Evolutionary conservation across 2,797 vertebrate species (phyloP), one percentile per base, ranked within the genome.

Genomic region (Gadopsis marmoratus): DNA sequence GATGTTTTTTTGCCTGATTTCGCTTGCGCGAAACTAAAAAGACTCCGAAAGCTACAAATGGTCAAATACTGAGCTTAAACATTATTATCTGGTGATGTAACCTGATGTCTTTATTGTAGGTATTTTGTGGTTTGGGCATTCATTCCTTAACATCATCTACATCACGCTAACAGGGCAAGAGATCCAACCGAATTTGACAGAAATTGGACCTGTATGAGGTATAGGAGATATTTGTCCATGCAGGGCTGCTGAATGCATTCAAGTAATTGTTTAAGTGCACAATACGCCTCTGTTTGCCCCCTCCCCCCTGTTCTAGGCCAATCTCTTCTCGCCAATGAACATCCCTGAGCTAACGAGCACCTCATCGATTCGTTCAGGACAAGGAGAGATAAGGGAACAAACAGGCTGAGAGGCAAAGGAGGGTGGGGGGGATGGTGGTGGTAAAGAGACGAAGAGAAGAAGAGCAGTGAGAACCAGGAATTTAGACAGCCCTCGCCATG

Each of bases 301-400:
- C 31, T 72, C 47, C 5, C 3, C 3, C 14, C 23, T 8, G 21
- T 77, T 82, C 72, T 43, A 50, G 78, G 76, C 82, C 82, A 72
- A 78, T 82, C 74, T 79, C 62, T 78, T 60, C 73, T 79, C 61
- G 35, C 83, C 76, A 39, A 83, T 80, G 88, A 93, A 85, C 89
- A 86, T 88, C 91, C 89, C 88, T 75, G 83, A 87, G 82, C 88
- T 92, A 89, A 92, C 79, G 72, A 91, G 86, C 65, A 66, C 41
- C 88, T 92, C 92, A 93, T 93, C 66, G 90, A 94, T 93, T 90
- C 4, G 84, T 88, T 87, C 82, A 75, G 92, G 88, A 93, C 89
- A 87, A 74, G 83, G 66, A 68, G 77, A 89, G 92, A 92, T 91
- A 93, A 89, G 84, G 84, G 87, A 87, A 90, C 78, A 90, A 91